Conservation (phyloP, 2,888 invertebrate species). For the Tachina fera region DNA sequence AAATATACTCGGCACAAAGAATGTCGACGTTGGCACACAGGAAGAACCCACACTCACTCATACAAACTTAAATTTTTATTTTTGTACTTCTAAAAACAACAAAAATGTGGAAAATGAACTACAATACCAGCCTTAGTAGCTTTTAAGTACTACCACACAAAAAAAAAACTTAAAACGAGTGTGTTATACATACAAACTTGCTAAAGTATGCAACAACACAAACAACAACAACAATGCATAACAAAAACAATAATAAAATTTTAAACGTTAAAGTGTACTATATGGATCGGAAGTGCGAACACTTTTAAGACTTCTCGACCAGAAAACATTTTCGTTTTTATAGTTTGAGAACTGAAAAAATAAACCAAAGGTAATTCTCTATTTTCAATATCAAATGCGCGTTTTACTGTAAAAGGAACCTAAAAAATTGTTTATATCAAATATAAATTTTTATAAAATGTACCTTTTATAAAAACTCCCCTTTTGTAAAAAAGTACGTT, state of each 20-base stretch:
- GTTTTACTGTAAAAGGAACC: too few species aligned
- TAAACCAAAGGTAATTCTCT: too few species aligned
- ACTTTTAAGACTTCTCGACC: background rate
- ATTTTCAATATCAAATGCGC: too few species aligned
- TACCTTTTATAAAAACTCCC: too few species aligned
- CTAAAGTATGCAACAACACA: constrained; percentile 10
- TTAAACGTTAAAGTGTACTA: background rate
- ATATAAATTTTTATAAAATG: too few species aligned
- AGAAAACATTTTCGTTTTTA: too few species aligned
- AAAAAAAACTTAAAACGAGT: constrained; percentile 28
- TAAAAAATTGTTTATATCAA: too few species aligned
- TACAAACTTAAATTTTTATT: background rate
- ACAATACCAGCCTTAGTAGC: constrained; percentile 34
- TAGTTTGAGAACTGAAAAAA: too few species aligned
- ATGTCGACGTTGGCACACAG: constrained; percentile 55
- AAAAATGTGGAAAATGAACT: constrained; percentile 45
- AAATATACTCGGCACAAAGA: constrained; percentile 56
- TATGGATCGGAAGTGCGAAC: constrained; percentile 3
- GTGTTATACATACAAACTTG: constrained; percentile 51
- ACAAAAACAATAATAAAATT: background rate
- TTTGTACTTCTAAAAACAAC: background rate
- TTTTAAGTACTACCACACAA: constrained; percentile 27
- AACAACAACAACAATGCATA: background rate
- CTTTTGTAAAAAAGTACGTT: too few species aligned
- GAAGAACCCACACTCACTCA: constrained; percentile 61